These are phyloP conservation scores for Dysmachus trigonus DNA, from an alignment of 2,888 invertebrate genomes.

Conservation along the genomic window DNA sequence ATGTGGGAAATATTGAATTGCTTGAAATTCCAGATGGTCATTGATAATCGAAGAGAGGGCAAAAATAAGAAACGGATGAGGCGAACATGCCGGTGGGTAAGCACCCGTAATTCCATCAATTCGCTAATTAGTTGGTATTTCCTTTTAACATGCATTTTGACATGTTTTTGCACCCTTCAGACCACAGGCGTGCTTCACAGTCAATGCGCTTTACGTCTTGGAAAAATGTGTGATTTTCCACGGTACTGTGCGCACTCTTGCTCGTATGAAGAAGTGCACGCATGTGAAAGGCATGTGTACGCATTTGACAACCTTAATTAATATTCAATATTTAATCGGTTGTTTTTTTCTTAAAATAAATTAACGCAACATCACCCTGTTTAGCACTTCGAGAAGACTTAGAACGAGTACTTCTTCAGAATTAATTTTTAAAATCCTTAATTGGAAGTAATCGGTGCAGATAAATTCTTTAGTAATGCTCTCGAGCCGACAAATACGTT, in stretches of 20 bases:
- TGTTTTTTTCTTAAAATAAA: not conserved
- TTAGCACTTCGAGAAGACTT: not conserved
- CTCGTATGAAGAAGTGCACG: not conserved
- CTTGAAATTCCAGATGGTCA: constrained; percentile 10
- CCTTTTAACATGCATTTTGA: constrained; percentile 49
- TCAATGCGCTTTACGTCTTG: not conserved
- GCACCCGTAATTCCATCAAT: constrained; percentile 46
- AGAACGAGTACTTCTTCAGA: not conserved
- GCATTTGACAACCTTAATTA: not conserved
- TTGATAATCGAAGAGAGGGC: constrained; percentile 2
- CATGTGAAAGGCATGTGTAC: constrained; percentile 7
- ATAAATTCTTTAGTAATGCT: not conserved
- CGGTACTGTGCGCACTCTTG: not conserved
- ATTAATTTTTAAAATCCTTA: not conserved
- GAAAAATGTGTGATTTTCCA: constrained; percentile 32
- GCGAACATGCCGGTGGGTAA: not conserved
- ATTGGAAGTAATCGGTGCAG: not conserved
- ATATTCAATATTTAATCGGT: constrained; percentile 34
- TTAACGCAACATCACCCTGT: not conserved
- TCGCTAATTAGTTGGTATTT: constrained; percentile 50
- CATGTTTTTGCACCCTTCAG: constrained; percentile 46
- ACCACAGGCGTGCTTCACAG: constrained; percentile 16
- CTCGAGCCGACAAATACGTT: not conserved
- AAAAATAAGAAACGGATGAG: not conserved
- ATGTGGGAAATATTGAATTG: constrained; percentile 21